Evolutionary conservation across 2,113 vertebrate species (phyloP).

Genomic region (Lampris megalopsis): DNA sequence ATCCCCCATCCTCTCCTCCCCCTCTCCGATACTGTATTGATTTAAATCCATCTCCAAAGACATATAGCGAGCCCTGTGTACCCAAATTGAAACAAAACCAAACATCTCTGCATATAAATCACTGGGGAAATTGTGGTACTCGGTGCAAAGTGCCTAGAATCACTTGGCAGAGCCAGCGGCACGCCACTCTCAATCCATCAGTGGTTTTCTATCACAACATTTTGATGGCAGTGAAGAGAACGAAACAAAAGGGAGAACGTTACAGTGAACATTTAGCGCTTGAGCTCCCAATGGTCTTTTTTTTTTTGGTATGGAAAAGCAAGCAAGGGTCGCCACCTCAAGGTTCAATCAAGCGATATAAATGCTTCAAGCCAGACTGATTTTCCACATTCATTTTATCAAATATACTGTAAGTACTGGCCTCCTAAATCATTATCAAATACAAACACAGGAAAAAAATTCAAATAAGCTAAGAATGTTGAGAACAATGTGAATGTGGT

Average conservation of each 20-base stretch:
- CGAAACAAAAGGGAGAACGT: conserved; percentile 47
- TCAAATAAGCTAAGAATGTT: conserved; percentile 20
- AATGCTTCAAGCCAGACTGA: conserved; percentile 23
- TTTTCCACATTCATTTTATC: conserved; percentile 43
- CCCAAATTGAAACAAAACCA: conserved; percentile 61
- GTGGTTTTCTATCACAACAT: conserved; percentile 37
- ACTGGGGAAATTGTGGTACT: conserved; percentile 25
- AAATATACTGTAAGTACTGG: not conserved
- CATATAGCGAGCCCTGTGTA: conserved; percentile 59
- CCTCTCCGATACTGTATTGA: conserved; percentile 39
- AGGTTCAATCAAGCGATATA: not conserved
- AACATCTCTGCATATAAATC: conserved; percentile 47
- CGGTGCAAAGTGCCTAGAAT: conserved; percentile 35
- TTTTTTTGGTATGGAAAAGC: conserved; percentile 26
- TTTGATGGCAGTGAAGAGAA: conserved; percentile 57
- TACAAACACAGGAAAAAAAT: not conserved
- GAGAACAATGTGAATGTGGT: conserved; percentile 15
- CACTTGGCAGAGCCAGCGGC: conserved; percentile 33
- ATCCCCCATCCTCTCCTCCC: not conserved
- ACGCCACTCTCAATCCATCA: conserved; percentile 36
- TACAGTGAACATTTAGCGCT: not conserved
- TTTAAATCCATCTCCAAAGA: conserved; percentile 56
- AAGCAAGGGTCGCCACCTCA: not conserved
- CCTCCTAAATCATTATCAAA: conserved; percentile 6
- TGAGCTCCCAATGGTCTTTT: conserved; percentile 13